A percentile compares a stretch with the other conserved stretches of the same genome.
These are phyloP conservation scores for Sarcophaga peregrina DNA, from an alignment of 1,140 invertebrate genomes.

Conservation along the genomic window DNA sequence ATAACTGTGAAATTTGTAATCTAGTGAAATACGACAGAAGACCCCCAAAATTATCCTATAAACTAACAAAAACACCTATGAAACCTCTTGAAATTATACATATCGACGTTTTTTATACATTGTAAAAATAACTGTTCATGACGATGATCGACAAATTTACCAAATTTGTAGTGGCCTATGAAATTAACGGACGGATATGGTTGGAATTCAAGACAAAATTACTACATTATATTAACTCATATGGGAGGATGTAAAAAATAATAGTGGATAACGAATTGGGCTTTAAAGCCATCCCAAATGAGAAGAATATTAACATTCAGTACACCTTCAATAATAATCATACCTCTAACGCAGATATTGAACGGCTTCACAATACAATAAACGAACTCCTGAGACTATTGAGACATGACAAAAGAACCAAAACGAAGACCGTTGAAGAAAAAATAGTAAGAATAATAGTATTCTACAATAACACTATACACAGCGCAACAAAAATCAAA, in stretches of 20 bases:
- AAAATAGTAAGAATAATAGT: conserved; percentile 31
- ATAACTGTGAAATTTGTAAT: conserved; percentile 43
- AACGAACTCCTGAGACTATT: conserved; percentile 8
- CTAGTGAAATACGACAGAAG: conserved; percentile 33
- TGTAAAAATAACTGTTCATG: background rate
- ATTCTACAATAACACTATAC: conserved; percentile 30
- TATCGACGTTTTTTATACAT: conserved; percentile 29
- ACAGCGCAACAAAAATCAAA: conserved; percentile 8
- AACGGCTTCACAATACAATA: conserved; percentile 1
- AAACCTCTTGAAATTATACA: conserved; percentile 39
- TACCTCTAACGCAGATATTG: background rate
- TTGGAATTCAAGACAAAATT: background rate
- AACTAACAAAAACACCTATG: conserved; percentile 26
- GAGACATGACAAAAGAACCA: background rate
- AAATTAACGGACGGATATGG: background rate
- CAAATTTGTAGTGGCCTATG: background rate
- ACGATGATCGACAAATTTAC: conserved; percentile 4
- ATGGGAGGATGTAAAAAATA: background rate
- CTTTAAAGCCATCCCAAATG: too few species aligned
- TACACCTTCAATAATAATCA: too few species aligned
- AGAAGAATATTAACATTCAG: too few species aligned
- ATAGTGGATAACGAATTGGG: background rate
- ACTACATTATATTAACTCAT: background rate
- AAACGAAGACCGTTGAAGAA: background rate
- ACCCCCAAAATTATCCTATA: conserved; percentile 28